Percentiles rank a stretch among this genome's conserved stretches.
Evolutionary conservation across 2,113 vertebrate genomes (phyloP).

Genomic region (Helogale parvula): DNA sequence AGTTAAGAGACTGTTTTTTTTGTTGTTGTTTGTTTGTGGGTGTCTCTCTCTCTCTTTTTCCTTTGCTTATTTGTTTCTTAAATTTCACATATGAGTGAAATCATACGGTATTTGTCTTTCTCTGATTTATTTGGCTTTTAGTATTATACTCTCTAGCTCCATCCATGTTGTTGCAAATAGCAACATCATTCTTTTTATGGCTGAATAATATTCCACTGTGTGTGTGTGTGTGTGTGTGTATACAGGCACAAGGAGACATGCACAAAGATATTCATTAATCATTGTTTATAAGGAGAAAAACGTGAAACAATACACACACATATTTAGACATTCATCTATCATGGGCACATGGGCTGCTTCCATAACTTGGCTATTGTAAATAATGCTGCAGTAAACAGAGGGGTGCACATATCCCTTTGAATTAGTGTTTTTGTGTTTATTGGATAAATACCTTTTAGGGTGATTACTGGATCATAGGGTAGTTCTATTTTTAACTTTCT

Average conservation of each 20-base stretch:
- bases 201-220: background rate
- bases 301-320: background rate
- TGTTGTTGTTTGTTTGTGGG: background rate
- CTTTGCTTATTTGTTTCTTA: background rate
- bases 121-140: background rate
- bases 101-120: background rate
- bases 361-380: background rate
- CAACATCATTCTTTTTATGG: background rate
- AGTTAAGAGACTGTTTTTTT: background rate
- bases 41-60: background rate
- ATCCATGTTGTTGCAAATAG: background rate
- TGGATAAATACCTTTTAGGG: background rate
- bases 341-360: background rate
- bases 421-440: background rate
- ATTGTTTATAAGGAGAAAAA: conserved; percentile 15
- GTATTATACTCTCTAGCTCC: background rate
- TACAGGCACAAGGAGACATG: background rate
- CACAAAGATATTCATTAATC: background rate
- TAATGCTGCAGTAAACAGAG: background rate
- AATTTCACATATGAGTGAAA: background rate
- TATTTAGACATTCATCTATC: background rate
- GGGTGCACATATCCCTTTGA: background rate
- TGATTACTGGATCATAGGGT: background rate
- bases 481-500: background rate
- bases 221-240: too few relatives aligned